A percentile compares a stretch with the other conserved stretches of the same genome.
These are phyloP conservation scores for Apis florea DNA, from an alignment of 1,140 invertebrate genomes.

Conservation along the genomic window DNA sequence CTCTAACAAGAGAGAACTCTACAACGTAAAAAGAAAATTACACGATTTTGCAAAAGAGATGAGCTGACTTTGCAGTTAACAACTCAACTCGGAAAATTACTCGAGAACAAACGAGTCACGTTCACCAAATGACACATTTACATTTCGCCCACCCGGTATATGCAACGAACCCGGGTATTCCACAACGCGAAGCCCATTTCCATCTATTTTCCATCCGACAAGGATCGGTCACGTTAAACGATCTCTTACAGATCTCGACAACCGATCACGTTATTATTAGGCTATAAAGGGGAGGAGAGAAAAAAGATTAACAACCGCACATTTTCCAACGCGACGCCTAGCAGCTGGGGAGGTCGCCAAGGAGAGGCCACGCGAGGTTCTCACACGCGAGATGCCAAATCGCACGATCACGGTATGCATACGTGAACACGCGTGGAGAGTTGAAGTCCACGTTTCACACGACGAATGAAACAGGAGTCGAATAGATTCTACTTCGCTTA, in stretches of 20 bases:
- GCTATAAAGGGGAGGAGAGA: neutral
- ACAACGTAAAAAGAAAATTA: no score
- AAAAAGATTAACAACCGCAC: neutral
- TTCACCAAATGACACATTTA: no score
- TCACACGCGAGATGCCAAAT: constrained; percentile 43
- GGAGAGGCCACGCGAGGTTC: constrained; percentile 36
- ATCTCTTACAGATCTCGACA: neutral
- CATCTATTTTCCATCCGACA: neutral
- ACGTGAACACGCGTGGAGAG: constrained; percentile 12
- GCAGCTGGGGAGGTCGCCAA: constrained; percentile 34
- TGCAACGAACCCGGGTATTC: no score
- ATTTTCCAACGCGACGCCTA: neutral
- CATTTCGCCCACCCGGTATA: no score
- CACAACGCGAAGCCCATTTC: no score
- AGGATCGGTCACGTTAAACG: neutral
- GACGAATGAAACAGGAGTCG: no score
- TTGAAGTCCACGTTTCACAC: neutral
- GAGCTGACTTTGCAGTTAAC: no score
- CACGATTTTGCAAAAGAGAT: no score
- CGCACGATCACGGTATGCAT: constrained; percentile 11
- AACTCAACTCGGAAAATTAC: no score
- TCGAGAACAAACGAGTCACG: no score
- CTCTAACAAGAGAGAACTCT: no score
- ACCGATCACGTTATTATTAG: neutral
- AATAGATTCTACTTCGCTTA: neutral